These are phyloP conservation scores for Tarsius wallacei DNA, from an alignment of 2,797 vertebrate genomes.

Conservation along the genomic window DNA sequence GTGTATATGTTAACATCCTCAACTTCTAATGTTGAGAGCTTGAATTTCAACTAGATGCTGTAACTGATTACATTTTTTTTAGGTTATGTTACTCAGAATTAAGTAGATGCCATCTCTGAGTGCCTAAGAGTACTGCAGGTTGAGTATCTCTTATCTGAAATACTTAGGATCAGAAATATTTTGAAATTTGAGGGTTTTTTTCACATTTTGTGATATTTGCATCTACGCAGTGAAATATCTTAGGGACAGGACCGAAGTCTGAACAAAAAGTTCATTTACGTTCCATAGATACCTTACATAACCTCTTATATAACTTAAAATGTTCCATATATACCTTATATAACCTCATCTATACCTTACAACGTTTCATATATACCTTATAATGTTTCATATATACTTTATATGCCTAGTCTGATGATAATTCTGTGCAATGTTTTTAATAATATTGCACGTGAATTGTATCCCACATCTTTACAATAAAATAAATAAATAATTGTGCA, in stretches of 20 bases:
- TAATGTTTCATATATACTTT: neutral
- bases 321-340: neutral
- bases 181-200: neutral
- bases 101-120: slow-evolving; percentile 40
- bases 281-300: neutral
- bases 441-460: neutral
- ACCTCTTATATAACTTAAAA: too few relatives aligned
- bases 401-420: neutral
- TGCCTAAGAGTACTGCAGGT: neutral
- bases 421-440: neutral
- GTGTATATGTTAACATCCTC: slow-evolving; percentile 87
- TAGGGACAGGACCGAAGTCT: neutral
- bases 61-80: slow-evolving; percentile 76
- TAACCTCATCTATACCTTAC: too few relatives aligned
- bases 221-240: neutral
- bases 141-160: neutral
- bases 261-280: neutral
- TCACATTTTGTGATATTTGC: neutral
- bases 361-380: neutral
- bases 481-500: neutral
- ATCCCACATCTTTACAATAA: too few relatives aligned
- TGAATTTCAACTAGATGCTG: slow-evolving; percentile 73
- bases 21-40: slow-evolving; percentile 86
- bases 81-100: slow-evolving; percentile 83
- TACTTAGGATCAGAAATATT: neutral